phyloP scores from a whole-genome alignment of 2,888 invertebrate genomes.

The Drosophila formosana region DNA sequence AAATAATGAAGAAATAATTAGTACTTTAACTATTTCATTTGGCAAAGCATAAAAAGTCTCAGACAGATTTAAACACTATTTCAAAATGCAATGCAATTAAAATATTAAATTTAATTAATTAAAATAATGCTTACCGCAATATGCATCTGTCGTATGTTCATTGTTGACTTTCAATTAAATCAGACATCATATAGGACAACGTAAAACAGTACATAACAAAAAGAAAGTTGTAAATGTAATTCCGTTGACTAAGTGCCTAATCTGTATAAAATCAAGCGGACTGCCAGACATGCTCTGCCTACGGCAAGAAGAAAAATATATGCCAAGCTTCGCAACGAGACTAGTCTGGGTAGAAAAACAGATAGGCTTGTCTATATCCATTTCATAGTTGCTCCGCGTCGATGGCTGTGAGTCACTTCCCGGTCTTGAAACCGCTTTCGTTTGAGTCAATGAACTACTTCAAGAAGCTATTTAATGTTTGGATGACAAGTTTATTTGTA shows the following conservation, averaged over 20 bases:
- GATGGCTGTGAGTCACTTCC: slow-evolving; percentile 1
- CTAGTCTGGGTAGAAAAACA: neutral
- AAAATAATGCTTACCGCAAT: no score
- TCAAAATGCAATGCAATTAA: no score
- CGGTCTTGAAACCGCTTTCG: neutral
- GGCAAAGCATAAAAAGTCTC: no score
- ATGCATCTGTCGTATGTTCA: no score
- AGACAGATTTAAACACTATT: no score
- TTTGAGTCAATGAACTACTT: neutral
- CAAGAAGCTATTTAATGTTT: neutral
- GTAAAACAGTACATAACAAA: no score
- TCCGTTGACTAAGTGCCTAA: no score
- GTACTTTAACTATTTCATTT: no score
- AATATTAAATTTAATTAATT: no score
- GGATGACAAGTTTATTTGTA: slow-evolving; percentile 6
- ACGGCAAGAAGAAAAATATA: neutral
- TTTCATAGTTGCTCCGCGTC: neutral
- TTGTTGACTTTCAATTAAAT: no score
- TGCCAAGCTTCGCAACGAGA: neutral
- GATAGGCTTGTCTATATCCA: neutral
- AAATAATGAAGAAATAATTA: no score
- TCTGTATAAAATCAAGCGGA: neutral
- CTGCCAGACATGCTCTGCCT: neutral
- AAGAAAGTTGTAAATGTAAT: no score
- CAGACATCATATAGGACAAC: neutral